Base-by-base conservation (phyloP, 1,140 invertebrate species). In the Drosophila kohkoa region DNA sequence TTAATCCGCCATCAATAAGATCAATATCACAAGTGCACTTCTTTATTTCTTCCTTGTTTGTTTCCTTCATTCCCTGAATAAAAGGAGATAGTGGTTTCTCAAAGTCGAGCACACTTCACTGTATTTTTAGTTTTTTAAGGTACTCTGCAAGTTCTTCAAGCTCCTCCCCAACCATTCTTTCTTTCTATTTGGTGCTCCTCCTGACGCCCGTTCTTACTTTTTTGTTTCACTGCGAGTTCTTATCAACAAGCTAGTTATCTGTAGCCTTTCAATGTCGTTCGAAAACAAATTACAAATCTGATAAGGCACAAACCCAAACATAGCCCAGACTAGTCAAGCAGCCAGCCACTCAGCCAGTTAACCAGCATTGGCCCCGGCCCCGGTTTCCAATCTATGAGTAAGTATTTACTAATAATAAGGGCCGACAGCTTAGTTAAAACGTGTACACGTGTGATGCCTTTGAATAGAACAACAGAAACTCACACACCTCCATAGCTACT, bases 221-320 rank as follows among this genome's bases (percentile, higher is more conserved):
- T 41, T n/a, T 55, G 4, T 35, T 45, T 45, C 48, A 30, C 5
- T 46, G 35, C 25, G 48, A 25, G 11, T 41, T 51, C 59, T 85
- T 86, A 82, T 82, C 58, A 64, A 35, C 38, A 20, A 20, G 30
- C 41, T 35, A 58, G 28, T 32, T 60, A 57, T 60, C 49, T 54
- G 13, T 62, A 41, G 32, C 71, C 38, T 69, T 70, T 82, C 76
- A 88, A 82, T 86, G 82, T 82, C 75, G 79, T 76, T 77, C 54
- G 72, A 76, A 82, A 82, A 82, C 80, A 87, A 86, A 70, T 70
- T 55, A n/a, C 52, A 65, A 86, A 77, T 82, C 82, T 67, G 82
- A 86, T 87, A 86, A 87, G 68, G 51, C 5, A 25, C 43, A 80
- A 78, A 79, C 76, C 81, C 64, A 79, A 85, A 85, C 77, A 83